A percentile compares a stretch with the other conserved stretches of the same genome.
phyloP scores from a whole-genome alignment of 2,113 vertebrate species.

The Rhinopithecus roxellana region DNA sequence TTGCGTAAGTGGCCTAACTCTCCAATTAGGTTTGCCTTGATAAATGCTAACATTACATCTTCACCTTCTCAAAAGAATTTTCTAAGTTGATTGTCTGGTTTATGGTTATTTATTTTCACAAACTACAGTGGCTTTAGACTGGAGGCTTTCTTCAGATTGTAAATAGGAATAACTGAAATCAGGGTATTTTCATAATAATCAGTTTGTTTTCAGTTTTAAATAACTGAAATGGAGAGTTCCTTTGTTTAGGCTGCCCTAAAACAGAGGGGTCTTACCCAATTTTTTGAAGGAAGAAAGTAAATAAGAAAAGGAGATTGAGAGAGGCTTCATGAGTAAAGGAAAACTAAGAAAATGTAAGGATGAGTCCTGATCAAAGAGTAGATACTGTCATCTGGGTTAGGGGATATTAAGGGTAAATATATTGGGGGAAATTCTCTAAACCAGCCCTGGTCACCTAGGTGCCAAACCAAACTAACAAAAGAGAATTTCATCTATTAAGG shows the following conservation, averaged over 20 bases:
- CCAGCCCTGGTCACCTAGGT: not conserved
- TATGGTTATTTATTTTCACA: slow-evolving; percentile 34
- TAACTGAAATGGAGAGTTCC: not conserved
- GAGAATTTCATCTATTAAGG: not conserved
- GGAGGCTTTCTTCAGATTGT: not conserved
- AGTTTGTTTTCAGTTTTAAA: slow-evolving; percentile 18
- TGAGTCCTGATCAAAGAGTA: not conserved
- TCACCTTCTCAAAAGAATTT: not conserved
- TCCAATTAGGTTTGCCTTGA: not conserved
- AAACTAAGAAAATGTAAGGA: not conserved
- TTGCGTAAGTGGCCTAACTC: not conserved
- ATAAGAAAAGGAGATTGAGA: not conserved
- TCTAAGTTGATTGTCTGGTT: not conserved
- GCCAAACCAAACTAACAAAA: not conserved
- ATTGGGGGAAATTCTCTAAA: not conserved
- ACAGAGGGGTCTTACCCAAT: not conserved
- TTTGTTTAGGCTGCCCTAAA: not conserved
- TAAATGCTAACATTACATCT: not conserved
- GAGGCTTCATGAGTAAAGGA: not conserved
- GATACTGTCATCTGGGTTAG: not conserved
- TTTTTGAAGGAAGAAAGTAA: not conserved
- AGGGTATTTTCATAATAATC: not conserved
- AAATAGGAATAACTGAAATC: not conserved
- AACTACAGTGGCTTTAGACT: not conserved
- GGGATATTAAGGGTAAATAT: not conserved